phyloP scores from a whole-genome alignment of 2,797 vertebrate species.

The Bovichtus diacanthus region DNA sequence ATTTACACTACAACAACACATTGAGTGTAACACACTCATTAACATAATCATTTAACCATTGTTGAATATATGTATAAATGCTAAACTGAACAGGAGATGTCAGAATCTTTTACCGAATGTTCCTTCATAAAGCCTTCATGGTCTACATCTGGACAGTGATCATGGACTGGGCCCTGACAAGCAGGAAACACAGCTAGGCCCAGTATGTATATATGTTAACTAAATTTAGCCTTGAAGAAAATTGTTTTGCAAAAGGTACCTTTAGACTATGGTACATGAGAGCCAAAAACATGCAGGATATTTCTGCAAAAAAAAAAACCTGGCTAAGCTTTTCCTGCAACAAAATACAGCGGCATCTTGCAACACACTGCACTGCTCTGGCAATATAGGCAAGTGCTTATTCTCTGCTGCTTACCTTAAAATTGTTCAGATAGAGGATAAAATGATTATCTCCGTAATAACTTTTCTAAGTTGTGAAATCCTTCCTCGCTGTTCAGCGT shows the following conservation, averaged over 20 bases:
- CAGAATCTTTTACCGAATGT: constrained; percentile 5
- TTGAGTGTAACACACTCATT: no score
- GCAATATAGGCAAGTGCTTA: no score
- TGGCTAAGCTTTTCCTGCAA: background rate
- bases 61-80: no score
- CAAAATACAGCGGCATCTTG: background rate
- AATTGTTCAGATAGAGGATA: background rate
- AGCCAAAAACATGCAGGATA: background rate
- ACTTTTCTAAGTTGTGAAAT: background rate
- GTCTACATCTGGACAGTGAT: background rate
- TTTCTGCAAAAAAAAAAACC: background rate
- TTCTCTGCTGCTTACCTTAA: background rate
- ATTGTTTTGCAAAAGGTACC: background rate
- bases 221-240: background rate
- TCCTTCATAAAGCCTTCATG: background rate
- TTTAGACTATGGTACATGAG: background rate
- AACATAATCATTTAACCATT: no score
- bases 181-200: background rate
- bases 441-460: background rate
- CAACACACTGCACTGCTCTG: background rate
- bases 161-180: background rate
- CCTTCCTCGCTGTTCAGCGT: background rate
- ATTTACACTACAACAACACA: no score
- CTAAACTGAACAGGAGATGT: no score
- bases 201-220: background rate